phyloP scores from a whole-genome alignment of 2,113 vertebrate species.

The Uria lomvia region DNA sequence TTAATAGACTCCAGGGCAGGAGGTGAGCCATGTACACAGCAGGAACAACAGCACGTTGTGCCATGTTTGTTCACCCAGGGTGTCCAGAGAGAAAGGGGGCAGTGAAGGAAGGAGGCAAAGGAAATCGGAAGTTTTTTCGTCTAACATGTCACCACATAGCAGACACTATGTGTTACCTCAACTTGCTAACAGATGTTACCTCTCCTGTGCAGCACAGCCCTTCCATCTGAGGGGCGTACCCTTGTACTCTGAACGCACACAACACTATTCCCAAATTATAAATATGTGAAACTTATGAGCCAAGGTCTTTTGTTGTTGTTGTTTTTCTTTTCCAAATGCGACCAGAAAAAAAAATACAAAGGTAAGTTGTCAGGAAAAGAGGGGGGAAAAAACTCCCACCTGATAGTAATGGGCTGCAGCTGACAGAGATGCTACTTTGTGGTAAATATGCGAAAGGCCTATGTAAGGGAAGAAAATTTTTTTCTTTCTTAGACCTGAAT shows the following conservation, averaged over 20 bases:
- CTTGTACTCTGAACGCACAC: background rate
- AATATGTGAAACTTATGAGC: accelerated
- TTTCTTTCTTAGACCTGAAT: background rate
- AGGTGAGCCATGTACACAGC: background rate
- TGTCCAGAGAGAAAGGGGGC: background rate
- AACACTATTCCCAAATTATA: background rate
- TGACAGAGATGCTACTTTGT: background rate
- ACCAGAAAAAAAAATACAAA: background rate
- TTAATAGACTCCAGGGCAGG: background rate
- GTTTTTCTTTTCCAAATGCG: background rate
- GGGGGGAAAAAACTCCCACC: accelerated
- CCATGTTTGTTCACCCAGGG: background rate
- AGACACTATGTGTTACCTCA: background rate
- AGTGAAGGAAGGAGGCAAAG: background rate
- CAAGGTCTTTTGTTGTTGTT: background rate
- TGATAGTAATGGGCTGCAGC: background rate
- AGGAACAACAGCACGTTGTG: background rate
- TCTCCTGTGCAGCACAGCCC: background rate
- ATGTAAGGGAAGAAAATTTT: background rate
- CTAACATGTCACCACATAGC: background rate
- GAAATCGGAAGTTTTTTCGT: background rate
- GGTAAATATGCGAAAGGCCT: background rate
- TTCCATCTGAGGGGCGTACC: background rate
- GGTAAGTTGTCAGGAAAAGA: background rate
- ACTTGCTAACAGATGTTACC: background rate